Percentiles rank a stretch among this genome's conserved stretches.
phyloP scores from a whole-genome alignment of 2,113 vertebrate genomes.

The Okapia johnstoni region DNA sequence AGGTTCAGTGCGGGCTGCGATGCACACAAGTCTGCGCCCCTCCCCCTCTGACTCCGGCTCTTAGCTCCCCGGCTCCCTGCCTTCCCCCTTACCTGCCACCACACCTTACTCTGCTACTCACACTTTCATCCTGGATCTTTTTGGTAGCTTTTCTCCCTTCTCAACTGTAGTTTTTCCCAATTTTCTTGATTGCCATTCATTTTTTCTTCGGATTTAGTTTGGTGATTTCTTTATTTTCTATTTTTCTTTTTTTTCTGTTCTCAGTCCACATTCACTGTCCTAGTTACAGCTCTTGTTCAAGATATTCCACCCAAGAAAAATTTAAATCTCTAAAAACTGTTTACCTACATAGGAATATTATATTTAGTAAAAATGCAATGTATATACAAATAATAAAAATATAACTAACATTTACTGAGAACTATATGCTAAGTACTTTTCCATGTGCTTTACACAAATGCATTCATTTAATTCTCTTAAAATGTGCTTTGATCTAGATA shows the following conservation, averaged over 20 bases:
- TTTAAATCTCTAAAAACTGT: neutral
- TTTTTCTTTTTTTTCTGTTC: neutral
- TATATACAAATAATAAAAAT: neutral
- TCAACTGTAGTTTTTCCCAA: neutral
- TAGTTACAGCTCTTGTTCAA: neutral
- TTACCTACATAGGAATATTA: neutral
- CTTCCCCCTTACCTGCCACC: neutral
- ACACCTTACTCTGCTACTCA: too few relatives aligned
- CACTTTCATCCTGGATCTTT: neutral
- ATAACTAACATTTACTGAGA: neutral
- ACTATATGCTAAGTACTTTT: neutral
- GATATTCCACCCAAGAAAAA: neutral
- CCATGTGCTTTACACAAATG: neutral
- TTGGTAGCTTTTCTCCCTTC: neutral
- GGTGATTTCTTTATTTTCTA: neutral
- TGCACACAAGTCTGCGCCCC: rapidly evolving
- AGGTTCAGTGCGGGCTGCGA: neutral
- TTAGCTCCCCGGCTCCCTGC: rapidly evolving
- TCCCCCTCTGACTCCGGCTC: rapidly evolving
- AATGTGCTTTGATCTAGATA: neutral
- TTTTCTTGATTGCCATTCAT: neutral
- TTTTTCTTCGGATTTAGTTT: neutral
- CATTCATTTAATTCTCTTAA: neutral
- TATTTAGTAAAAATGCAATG: neutral
- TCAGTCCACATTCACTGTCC: neutral